Evolutionary conservation across 2,113 vertebrate species (phyloP), one percentile per base, ranked within the genome.

Genomic region (Plectropomus leopardus): DNA sequence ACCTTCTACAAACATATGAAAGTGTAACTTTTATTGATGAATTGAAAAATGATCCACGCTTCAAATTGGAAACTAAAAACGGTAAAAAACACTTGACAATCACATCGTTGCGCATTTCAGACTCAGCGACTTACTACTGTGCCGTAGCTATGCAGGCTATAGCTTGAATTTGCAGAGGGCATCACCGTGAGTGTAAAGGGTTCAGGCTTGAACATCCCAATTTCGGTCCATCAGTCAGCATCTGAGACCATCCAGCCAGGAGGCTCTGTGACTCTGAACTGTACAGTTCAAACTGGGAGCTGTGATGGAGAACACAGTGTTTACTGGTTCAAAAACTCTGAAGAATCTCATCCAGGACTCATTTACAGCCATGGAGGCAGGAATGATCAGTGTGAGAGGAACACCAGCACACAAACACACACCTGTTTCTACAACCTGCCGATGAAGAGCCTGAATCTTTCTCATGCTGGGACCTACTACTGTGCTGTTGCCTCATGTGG

Each of bases 121-220:
- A 94, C 34, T 82, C 88, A 34, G 92, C 79, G 5, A 86, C 64
- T 7, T 94, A 94, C 51, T 92, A 83, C 72, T 94, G 63, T 47
- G 32, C 3, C 3, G 50, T 1, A 3, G 34, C 36, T 32, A 57
- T 50, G 7, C 36, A 23, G n/a, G 24, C n/a, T 1, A n/a, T n/a
- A 4, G 0, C 11, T 86, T 32, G 5, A 26, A 9, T 87, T 91
- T 79, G 36, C 34, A 14, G 36, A 75, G 3, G 78, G 80, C 7
- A 24, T 34, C 2, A 45, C 32, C 72, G 21, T 93, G 7, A 59
- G 4, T 64, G 60, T 87, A 4, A 59, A 75, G 1, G 54, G 24
- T 26, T 65, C 72, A 42, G 77, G 73, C 3, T 26, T 64, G 3
- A 66, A n/a, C 0, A 3, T 72, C 32, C 24, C 23, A 23, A 9